Evolutionary conservation across 2,888 invertebrate species (phyloP).

Genomic region (Herminia tarsipennalis): DNA sequence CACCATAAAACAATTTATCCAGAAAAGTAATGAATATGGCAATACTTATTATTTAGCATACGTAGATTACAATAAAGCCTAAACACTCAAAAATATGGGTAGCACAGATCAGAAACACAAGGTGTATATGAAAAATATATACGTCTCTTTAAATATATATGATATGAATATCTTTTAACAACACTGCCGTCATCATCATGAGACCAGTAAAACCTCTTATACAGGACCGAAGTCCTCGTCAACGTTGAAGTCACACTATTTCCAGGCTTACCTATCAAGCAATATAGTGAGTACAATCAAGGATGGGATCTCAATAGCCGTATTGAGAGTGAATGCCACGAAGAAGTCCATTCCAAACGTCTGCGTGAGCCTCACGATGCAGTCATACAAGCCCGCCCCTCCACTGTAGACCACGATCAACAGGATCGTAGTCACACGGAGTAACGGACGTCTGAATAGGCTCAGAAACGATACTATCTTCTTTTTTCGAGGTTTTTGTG

Average conservation of each 20-base stretch:
- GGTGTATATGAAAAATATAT: slow-evolving; percentile 2
- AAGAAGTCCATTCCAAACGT: slow-evolving; percentile 64
- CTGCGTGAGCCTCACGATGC: slow-evolving; percentile 62
- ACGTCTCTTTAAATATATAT: not conserved
- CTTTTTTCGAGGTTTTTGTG: not conserved
- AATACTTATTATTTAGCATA: slow-evolving; percentile 14
- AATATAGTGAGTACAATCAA: slow-evolving; percentile 13
- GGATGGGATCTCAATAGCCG: slow-evolving; percentile 59
- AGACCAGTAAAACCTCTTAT: no score
- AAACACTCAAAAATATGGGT: not conserved
- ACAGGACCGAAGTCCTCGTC: no score
- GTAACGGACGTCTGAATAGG: not conserved
- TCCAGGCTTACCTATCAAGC: slow-evolving; percentile 2
- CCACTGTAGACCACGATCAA: slow-evolving; percentile 51
- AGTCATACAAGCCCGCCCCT: slow-evolving; percentile 57
- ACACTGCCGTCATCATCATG: no score
- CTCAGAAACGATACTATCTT: not conserved
- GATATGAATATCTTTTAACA: no score
- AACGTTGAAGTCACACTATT: no score
- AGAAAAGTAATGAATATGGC: slow-evolving; percentile 6
- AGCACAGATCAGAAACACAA: slow-evolving; percentile 1
- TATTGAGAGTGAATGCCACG: slow-evolving; percentile 60
- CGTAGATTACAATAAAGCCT: slow-evolving; percentile 10
- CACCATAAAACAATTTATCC: slow-evolving; percentile 23
- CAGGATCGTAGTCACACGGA: not conserved